These are phyloP conservation scores for Lepidocyrtoides sp. DNA, from an alignment of 2,888 invertebrate genomes.

Conservation along the genomic window DNA sequence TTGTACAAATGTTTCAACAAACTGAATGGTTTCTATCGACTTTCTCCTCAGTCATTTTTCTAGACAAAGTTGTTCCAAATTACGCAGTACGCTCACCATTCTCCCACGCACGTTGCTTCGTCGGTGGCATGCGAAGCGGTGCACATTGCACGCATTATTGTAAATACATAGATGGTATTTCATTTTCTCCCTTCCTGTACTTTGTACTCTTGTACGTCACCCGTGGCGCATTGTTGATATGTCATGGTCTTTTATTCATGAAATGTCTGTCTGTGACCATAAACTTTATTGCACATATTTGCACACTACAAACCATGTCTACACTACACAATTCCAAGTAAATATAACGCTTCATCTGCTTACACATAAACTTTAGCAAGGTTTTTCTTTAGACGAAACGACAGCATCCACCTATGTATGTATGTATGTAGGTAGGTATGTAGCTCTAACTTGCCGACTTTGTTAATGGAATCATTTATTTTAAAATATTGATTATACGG, in stretches of 20 bases:
- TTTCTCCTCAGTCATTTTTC: not conserved
- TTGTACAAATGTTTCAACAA: not conserved
- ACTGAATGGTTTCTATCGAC: not conserved
- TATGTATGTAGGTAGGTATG: too few relatives aligned
- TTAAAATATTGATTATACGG: conserved; percentile 17
- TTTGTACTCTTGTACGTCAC: too few relatives aligned
- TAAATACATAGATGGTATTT: too few relatives aligned
- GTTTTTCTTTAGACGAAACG: too few relatives aligned
- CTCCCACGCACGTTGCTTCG: too few relatives aligned
- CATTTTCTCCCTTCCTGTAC: too few relatives aligned
- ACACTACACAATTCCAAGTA: not conserved
- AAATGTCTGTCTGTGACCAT: not conserved
- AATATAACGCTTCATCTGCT: not conserved
- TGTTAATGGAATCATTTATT: conserved; percentile 2
- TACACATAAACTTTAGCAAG: too few relatives aligned
- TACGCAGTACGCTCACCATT: too few relatives aligned
- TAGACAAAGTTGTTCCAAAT: too few relatives aligned
- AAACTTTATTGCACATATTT: not conserved
- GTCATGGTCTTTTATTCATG: conserved; percentile 11
- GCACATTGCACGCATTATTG: too few relatives aligned
- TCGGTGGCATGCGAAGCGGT: too few relatives aligned
- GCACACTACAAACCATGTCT: not conserved
- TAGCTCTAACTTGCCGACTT: not conserved
- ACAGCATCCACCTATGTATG: too few relatives aligned
- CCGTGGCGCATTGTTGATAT: not conserved